Base-by-base conservation (phyloP, 2,797 vertebrate genomes). In the Leucoraja ocellata region DNA sequence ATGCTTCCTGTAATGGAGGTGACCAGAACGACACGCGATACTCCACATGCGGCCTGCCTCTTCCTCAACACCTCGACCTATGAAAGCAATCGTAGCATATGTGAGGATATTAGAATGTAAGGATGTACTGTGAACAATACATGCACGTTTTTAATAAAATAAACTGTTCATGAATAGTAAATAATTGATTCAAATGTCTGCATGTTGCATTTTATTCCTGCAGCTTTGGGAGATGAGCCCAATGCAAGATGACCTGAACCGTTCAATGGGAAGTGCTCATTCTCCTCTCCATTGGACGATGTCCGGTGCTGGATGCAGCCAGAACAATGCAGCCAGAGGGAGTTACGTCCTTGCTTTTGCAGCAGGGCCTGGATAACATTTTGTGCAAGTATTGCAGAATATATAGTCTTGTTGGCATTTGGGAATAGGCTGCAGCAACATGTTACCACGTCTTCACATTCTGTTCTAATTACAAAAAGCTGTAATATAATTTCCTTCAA, bases 191-290 rank as follows among this genome's bases (percentile, higher is more conserved):
- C 13, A 86, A 32, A 86, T 83, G 16, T 54, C 46, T 13, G 65
- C n/a, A n/a, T 86, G 23, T 88, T 88, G 11, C 65, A 65, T 88
- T 23, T 88, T 61, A 23, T 68, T 46, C 39, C 18, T 92, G 10
- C n/a, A 92, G 90, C 90, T 54, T 76, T 92, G 71, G 71, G 71
- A 54, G 90, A 92, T 28, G 90, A 92, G 54, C 54, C 90, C 90
- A 92, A 46, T 76, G 39, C 90, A 92, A 74, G 90, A 58, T 92
- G 68, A 91, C 68, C 23, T 73, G 88, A 73, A 91, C 6, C 18
- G 46, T 46, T 74, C 65, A n/a, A 14, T 86, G 25, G 11, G 32
- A 88, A 63, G 28, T 74, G 11, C 32, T 74, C 21, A 14, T 14
- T 73, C 61, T 61, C 5, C 58, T 65, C 5, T 32, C 28, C 36